Conservation (phyloP, 2,113 vertebrate species). For the Prunella himalayana region DNA sequence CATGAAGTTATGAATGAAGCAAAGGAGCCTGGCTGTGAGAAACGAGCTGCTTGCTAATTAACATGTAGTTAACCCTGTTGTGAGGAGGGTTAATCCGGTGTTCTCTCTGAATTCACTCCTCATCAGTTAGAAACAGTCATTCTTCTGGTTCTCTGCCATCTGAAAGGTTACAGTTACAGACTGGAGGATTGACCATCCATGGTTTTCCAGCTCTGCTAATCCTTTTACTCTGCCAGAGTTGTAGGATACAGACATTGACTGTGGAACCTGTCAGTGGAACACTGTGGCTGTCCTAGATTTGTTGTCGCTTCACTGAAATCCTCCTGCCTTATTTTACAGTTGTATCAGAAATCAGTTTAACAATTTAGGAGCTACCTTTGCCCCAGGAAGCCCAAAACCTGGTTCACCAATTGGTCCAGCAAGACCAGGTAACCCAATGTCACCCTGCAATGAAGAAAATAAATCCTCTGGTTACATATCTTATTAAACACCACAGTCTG, state of each 20-base stretch:
- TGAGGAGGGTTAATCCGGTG: not conserved
- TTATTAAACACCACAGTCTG: not conserved
- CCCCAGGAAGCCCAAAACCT: slow-evolving; percentile 84
- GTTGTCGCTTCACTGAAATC: not conserved
- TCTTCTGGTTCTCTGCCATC: not conserved
- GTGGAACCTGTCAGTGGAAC: not conserved
- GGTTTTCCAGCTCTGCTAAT: not conserved
- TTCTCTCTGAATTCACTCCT: not conserved
- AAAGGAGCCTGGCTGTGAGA: not conserved
- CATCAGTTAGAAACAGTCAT: not conserved
- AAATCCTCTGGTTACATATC: not conserved
- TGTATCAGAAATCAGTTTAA: not conserved
- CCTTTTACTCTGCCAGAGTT: not conserved
- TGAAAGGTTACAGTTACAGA: not conserved
- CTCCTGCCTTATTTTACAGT: not conserved
- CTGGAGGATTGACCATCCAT: not conserved
- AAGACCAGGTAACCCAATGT: slow-evolving; percentile 78
- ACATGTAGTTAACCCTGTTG: not conserved
- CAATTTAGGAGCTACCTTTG: slow-evolving; percentile 75
- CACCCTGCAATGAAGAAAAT: slow-evolving; percentile 75
- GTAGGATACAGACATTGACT: accelerated
- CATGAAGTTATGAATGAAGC: not conserved
- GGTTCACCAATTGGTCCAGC: slow-evolving; percentile 83
- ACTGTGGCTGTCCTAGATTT: not conserved
- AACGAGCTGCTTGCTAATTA: not conserved